Conservation (phyloP, 2,113 vertebrate genomes). For the Oryzias woworae region DNA sequence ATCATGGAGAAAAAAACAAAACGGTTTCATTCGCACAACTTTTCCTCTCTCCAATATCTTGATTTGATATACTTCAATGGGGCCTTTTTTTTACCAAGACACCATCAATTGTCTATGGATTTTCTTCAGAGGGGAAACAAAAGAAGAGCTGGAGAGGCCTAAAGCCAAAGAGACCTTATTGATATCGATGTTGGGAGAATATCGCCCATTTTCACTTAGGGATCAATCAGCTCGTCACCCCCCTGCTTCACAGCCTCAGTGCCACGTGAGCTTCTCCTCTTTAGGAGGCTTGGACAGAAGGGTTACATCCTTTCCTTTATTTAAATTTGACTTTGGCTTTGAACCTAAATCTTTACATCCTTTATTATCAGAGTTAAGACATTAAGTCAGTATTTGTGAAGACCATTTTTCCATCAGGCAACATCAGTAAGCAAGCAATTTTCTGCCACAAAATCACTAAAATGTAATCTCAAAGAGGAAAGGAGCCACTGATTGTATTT, state of each 20-base stretch:
- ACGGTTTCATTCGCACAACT: slow-evolving; percentile 78
- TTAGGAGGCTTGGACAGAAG: too few relatives aligned
- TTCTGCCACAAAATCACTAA: too few relatives aligned
- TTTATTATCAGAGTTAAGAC: too few relatives aligned
- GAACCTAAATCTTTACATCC: too few relatives aligned
- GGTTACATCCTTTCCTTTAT: background rate
- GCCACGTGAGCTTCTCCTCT: slow-evolving; percentile 35
- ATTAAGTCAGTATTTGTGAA: too few relatives aligned
- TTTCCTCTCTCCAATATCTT: slow-evolving; percentile 74
- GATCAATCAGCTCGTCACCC: slow-evolving; percentile 78
- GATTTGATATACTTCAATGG: slow-evolving; percentile 84
- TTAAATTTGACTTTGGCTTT: slow-evolving; percentile 14
- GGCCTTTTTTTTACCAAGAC: slow-evolving; percentile 81
- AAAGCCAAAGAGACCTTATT: slow-evolving; percentile 79
- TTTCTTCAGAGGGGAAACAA: slow-evolving; percentile 82
- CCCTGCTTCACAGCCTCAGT: slow-evolving; percentile 70
- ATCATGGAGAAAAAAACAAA: slow-evolving; percentile 81
- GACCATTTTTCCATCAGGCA: too few relatives aligned
- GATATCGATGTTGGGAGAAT: slow-evolving; percentile 81
- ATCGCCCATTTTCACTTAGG: slow-evolving; percentile 79
- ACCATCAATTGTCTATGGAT: slow-evolving; percentile 85
- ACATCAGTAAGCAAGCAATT: too few relatives aligned
- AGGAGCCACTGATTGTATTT: too few relatives aligned
- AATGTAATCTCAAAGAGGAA: too few relatives aligned
- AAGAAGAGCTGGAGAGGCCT: slow-evolving; percentile 76